These are phyloP conservation scores for Antigone vipio DNA, from an alignment of 2,113 vertebrate genomes.

Conservation along the genomic window DNA sequence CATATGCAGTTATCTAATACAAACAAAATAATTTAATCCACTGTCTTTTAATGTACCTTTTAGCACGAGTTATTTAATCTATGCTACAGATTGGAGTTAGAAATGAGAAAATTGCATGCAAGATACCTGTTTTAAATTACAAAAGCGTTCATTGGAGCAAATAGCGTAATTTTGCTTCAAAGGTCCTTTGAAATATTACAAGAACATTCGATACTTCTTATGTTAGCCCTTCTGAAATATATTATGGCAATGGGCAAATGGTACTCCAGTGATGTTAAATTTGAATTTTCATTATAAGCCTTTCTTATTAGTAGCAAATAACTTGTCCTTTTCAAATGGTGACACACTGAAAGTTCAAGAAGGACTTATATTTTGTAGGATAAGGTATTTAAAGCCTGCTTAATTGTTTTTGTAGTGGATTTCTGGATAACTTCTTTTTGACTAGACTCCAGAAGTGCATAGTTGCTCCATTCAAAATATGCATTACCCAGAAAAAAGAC, in stretches of 20 bases:
- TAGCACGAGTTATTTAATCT: not conserved
- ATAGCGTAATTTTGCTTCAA: not conserved
- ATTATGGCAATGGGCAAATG: not conserved
- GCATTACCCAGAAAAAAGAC: not conserved
- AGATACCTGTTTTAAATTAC: not conserved
- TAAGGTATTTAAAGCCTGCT: not conserved
- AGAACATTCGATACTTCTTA: not conserved
- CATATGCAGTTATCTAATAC: not conserved
- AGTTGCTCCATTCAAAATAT: not conserved
- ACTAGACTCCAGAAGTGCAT: not conserved
- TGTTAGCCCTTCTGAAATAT: not conserved
- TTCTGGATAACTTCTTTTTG: not conserved
- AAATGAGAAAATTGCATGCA: not conserved
- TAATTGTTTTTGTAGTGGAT: not conserved
- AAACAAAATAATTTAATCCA: not conserved
- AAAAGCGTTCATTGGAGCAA: not conserved
- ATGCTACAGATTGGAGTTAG: not conserved
- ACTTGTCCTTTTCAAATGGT: constrained; percentile 13
- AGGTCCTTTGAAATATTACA: not conserved
- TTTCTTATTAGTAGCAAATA: constrained; percentile 19
- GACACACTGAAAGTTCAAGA: not conserved
- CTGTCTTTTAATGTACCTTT: not conserved
- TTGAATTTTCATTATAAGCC: not conserved
- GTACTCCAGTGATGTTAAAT: not conserved
- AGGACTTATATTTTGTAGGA: not conserved